Conservation (phyloP, 2,113 vertebrate genomes). For the Picathartes gymnocephalus region DNA sequence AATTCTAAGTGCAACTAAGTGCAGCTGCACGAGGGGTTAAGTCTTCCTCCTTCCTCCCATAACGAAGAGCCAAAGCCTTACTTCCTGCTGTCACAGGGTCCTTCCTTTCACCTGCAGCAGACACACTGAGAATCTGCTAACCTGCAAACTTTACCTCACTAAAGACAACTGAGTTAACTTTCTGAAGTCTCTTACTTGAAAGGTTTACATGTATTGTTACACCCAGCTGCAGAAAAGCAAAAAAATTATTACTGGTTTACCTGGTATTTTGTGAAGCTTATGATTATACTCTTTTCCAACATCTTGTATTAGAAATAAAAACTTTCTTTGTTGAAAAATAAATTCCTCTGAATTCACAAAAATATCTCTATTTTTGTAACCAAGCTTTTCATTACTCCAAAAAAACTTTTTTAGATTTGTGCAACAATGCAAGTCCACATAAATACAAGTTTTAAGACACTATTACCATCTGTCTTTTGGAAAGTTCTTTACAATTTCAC, state of each 20-base stretch:
- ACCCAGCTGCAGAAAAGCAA: not conserved
- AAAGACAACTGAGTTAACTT: not conserved
- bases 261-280: not conserved
- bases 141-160: not conserved
- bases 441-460: constrained; percentile 36
- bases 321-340: not conserved
- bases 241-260: not conserved
- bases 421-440: not conserved
- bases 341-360: not conserved
- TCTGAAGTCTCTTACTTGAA: not conserved
- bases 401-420: not conserved
- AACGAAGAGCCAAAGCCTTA: not conserved
- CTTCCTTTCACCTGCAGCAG: not conserved
- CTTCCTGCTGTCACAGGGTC: not conserved
- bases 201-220: not conserved
- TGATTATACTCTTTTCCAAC: not conserved
- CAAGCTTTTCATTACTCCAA: not conserved
- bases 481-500: constrained; percentile 90
- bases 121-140: not conserved
- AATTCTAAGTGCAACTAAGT: not conserved
- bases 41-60: not conserved
- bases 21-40: not conserved
- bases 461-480: constrained; percentile 89
- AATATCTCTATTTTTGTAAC: not conserved
- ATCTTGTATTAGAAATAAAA: not conserved